phyloP scores from a whole-genome alignment of 2,113 vertebrate genomes.

The Ophthalmotilapia sp. region DNA sequence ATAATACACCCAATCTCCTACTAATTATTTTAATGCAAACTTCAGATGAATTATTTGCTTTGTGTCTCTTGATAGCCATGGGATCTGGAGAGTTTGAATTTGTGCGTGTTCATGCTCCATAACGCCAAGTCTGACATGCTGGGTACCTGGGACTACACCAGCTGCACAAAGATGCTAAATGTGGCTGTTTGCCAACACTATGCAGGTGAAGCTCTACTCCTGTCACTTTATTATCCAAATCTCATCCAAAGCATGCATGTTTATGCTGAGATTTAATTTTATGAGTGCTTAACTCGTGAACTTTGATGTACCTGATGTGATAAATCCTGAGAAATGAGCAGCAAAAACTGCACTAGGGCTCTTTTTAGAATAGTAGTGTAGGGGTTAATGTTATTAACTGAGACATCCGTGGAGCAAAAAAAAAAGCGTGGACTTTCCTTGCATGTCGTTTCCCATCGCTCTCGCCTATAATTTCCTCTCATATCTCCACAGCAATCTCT shows the following conservation, averaged over 20 bases:
- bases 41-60: not conserved
- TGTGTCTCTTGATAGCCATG: conserved; percentile 63
- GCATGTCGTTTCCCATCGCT: not conserved
- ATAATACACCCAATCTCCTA: not conserved
- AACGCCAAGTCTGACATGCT: conserved; percentile 75
- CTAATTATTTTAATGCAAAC: not conserved
- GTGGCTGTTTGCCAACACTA: conserved; percentile 81
- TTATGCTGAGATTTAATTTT: not conserved
- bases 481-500: not conserved
- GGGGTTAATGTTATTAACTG: not conserved
- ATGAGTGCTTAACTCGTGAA: not conserved
- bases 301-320: not conserved
- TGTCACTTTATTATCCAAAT: not conserved
- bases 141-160: conserved; percentile 88
- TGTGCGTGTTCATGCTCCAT: conserved; percentile 81
- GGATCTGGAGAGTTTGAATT: conserved; percentile 70
- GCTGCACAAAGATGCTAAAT: conserved; percentile 74
- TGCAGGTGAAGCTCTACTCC: conserved; percentile 67
- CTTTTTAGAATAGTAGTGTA: not conserved
- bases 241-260: not conserved
- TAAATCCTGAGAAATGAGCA: not conserved
- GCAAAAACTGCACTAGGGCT: not conserved
- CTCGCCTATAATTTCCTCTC: not conserved
- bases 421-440: not conserved
- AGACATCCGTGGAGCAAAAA: not conserved